These are phyloP conservation scores for Lucinisca nassula DNA, from an alignment of 2,888 invertebrate species.

Conservation along the genomic window DNA sequence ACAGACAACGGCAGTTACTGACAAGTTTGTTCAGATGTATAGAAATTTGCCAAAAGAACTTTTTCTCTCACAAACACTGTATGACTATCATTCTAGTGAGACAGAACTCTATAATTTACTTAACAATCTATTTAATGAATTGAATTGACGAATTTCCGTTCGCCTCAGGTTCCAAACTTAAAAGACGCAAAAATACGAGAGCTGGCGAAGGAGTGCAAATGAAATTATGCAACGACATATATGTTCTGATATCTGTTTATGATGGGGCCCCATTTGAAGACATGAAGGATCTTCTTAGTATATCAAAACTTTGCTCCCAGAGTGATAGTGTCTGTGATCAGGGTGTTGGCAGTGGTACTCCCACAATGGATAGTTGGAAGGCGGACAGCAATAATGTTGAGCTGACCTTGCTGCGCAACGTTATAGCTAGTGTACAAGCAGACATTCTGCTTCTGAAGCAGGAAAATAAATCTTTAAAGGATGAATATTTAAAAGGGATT, in stretches of 20 bases:
- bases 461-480: background rate
- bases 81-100: background rate
- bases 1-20: background rate
- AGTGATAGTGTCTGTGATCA: background rate
- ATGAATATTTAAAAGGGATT: background rate
- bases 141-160: background rate
- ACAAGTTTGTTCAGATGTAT: background rate
- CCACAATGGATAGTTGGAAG: too few species aligned
- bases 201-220: background rate
- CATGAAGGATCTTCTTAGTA: background rate
- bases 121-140: background rate
- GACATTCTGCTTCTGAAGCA: background rate
- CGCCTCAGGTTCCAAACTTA: background rate
- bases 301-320: background rate
- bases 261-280: background rate
- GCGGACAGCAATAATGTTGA: background rate
- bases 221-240: background rate
- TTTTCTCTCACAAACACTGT: background rate
- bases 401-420: background rate
- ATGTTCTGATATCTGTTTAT: background rate
- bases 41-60: background rate
- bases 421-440: background rate
- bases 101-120: background rate
- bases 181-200: background rate
- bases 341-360: background rate